A percentile compares a stretch with the other conserved stretches of the same genome.
Evolutionary conservation across 1,140 invertebrate genomes (phyloP).

Genomic region (Papilio glaucus): DNA sequence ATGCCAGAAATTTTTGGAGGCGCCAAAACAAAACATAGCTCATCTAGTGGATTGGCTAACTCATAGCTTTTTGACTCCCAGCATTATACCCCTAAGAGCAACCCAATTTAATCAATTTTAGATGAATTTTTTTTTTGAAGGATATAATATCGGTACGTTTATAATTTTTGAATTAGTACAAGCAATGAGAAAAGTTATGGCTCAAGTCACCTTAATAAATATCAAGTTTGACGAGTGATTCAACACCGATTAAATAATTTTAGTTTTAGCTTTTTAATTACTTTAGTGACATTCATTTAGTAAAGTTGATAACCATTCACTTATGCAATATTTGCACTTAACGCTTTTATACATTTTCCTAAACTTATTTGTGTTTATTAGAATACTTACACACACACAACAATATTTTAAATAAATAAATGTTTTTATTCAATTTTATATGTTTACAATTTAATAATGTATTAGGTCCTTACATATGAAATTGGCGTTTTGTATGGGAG

Average conservation of each 20-base stretch:
- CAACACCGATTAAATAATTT: neutral
- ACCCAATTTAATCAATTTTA: too few species aligned
- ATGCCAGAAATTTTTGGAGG: too few species aligned
- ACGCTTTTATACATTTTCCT: neutral
- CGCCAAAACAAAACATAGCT: too few species aligned
- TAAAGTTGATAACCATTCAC: neutral
- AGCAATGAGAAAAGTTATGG: slow-evolving; percentile 4
- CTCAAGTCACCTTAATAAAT: slow-evolving; percentile 14
- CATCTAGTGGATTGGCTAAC: too few species aligned
- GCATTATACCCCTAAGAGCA: too few species aligned
- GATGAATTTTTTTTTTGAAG: too few species aligned
- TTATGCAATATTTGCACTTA: neutral
- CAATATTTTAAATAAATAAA: too few species aligned
- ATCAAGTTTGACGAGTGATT: slow-evolving; percentile 19
- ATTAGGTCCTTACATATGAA: too few species aligned
- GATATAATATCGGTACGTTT: neutral
- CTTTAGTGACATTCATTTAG: slow-evolving; percentile 5
- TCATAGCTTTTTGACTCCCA: too few species aligned
- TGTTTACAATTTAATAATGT: neutral
- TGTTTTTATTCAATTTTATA: neutral
- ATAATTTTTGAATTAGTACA: neutral
- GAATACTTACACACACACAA: too few species aligned
- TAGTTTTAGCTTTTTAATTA: neutral
- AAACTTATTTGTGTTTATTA: neutral
- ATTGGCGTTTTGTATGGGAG: too few species aligned